These are phyloP conservation scores for Brachionus angularis DNA, from an alignment of 1,140 invertebrate genomes.

Conservation along the genomic window DNA sequence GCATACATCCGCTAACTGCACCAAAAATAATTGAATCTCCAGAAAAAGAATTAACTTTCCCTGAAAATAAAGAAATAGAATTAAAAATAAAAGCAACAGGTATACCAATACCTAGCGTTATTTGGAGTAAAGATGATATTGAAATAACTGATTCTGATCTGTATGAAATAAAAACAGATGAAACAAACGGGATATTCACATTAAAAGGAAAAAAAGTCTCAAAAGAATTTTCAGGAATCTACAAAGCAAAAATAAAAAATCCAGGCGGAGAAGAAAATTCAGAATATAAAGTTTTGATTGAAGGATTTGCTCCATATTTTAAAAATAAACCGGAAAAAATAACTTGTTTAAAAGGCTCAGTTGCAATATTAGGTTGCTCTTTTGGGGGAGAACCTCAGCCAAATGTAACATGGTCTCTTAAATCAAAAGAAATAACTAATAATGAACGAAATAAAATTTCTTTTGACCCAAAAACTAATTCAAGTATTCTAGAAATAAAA, in stretches of 20 bases:
- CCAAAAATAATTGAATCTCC: not conserved
- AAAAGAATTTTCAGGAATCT: slow-evolving; percentile 19
- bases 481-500: slow-evolving; percentile 46
- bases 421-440: slow-evolving; percentile 44
- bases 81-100: not conserved
- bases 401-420: not conserved
- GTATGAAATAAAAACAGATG: not conserved
- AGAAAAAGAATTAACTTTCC: not conserved
- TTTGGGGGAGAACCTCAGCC: not conserved
- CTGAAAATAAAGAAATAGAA: not conserved
- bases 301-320: not conserved
- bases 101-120: not conserved
- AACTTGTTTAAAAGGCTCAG: not conserved
- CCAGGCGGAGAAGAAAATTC: slow-evolving; percentile 44
- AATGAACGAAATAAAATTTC: slow-evolving; percentile 45
- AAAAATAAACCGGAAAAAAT: not conserved
- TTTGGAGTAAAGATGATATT: not conserved
- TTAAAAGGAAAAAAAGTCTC: not conserved
- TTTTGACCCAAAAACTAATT: not conserved
- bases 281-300: slow-evolving; percentile 43
- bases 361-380: not conserved
- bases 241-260: slow-evolving; percentile 36
- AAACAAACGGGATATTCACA: not conserved
- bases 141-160: slow-evolving; percentile 32
- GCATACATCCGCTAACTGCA: slow-evolving; percentile 46